Percentiles rank a stretch among this genome's conserved stretches.
phyloP scores from a whole-genome alignment of 2,113 vertebrate genomes.

The Peromyscus maniculatus region DNA sequence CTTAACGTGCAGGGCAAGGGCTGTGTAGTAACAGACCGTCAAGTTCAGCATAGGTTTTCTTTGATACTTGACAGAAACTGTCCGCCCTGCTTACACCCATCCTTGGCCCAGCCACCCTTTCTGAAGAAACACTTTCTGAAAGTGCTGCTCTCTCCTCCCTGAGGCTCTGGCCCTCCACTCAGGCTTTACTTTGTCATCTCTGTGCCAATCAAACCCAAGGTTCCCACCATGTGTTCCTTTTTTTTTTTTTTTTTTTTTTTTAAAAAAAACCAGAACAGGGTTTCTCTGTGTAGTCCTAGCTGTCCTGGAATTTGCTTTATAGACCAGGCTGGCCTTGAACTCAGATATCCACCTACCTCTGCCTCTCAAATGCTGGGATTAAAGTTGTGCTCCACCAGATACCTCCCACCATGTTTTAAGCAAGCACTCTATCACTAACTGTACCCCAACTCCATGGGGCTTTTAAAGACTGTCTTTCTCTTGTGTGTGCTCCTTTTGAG shows the following conservation, averaged over 20 bases:
- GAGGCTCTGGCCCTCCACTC: not conserved
- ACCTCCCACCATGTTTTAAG: not conserved
- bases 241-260: not conserved
- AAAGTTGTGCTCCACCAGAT: not conserved
- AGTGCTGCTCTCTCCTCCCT: not conserved
- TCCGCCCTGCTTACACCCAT: not conserved
- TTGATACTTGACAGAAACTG: conserved; percentile 2
- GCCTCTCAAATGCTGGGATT: not conserved
- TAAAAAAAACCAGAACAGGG: too few relatives aligned
- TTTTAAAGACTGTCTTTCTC: not conserved
- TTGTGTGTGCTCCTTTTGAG: not conserved
- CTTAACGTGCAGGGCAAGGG: not conserved
- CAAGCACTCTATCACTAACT: not conserved
- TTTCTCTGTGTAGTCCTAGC: not conserved
- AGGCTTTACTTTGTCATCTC: not conserved
- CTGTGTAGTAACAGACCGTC: not conserved
- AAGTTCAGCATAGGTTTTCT: not conserved
- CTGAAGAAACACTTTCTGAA: conserved; percentile 4
- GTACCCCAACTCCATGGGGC: not conserved
- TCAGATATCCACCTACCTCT: not conserved
- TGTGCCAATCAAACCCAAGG: not conserved
- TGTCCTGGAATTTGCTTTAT: not conserved
- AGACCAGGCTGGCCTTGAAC: too few relatives aligned
- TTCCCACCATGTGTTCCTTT: not conserved
- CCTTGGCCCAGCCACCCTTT: not conserved